Conservation (phyloP, 2,113 vertebrate genomes). For the Tympanuchus pallidicinctus region DNA sequence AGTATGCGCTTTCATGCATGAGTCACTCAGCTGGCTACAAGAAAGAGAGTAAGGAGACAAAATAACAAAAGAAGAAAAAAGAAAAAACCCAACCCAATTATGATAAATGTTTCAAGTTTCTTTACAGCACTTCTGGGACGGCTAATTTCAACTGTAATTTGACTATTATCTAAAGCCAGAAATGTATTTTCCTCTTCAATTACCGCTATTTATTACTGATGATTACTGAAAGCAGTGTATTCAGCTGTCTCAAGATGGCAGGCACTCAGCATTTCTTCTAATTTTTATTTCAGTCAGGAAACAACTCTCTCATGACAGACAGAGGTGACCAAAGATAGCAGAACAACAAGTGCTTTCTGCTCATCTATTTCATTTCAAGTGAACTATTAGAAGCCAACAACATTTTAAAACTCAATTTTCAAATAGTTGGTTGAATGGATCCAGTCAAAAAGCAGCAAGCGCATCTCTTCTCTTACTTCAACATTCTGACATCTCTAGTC, state of each 20-base stretch:
- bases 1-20: neutral
- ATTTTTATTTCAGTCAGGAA: neutral
- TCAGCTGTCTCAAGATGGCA: neutral
- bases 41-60: neutral
- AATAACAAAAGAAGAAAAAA: neutral
- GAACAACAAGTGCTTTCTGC: neutral
- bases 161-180: conserved; percentile 18
- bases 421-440: conserved; percentile 14
- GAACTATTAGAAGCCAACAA: neutral
- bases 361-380: neutral
- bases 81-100: neutral
- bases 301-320: neutral
- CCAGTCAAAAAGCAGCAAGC: neutral
- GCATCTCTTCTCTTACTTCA: neutral
- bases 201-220: conserved; percentile 16
- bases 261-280: neutral
- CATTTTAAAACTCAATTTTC: conserved; percentile 21
- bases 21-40: neutral
- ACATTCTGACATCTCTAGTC: conserved; percentile 51
- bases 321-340: neutral
- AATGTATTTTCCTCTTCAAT: conserved; percentile 21
- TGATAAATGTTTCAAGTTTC: neutral
- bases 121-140: conserved; percentile 1
- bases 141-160: neutral
- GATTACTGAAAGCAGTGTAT: neutral